These are phyloP conservation scores for Myioborus miniatus DNA, from an alignment of 2,797 vertebrate genomes.

Conservation along the genomic window DNA sequence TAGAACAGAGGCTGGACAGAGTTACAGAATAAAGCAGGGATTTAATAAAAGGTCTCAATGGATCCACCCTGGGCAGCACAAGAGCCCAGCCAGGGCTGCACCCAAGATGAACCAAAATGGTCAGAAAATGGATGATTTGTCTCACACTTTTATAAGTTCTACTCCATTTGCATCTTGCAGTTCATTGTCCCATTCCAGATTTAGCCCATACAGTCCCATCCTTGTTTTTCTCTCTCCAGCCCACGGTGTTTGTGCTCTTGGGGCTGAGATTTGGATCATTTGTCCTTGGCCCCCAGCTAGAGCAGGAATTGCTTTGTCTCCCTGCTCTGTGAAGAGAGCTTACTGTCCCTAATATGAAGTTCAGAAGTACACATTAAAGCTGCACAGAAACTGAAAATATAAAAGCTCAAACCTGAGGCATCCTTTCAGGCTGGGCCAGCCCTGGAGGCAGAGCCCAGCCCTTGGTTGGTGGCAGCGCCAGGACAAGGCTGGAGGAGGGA, in stretches of 20 bases:
- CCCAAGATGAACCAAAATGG: neutral
- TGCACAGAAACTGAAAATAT: neutral
- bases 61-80: neutral
- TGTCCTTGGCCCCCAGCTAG: neutral
- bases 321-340: neutral
- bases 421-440: neutral
- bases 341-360: rapidly evolving
- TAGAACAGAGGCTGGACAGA: neutral
- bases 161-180: neutral
- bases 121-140: neutral
- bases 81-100: neutral
- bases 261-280: neutral
- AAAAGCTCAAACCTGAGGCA: neutral
- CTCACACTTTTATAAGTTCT: neutral
- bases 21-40: neutral
- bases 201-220: neutral
- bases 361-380: neutral
- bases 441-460: neutral
- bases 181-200: neutral
- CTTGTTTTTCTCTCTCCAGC: neutral
- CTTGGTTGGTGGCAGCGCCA: rapidly evolving
- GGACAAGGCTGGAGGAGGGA: neutral
- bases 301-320: neutral
- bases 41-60: neutral
- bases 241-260: neutral